phyloP scores from a whole-genome alignment of 2,797 vertebrate species.

The Microctenopoma steveboyesi region DNA sequence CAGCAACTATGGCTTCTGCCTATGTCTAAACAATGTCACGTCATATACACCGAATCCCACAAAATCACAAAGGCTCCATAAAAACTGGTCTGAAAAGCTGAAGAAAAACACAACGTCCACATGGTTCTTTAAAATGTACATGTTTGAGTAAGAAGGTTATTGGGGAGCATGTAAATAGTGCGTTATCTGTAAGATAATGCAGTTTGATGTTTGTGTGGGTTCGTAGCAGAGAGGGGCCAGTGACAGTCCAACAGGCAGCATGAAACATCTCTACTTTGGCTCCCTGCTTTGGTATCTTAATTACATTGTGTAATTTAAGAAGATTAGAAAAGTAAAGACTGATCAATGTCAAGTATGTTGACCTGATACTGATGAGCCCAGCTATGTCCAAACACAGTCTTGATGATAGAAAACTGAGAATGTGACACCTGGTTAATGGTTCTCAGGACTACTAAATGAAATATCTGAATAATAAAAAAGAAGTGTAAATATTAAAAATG shows the following conservation, averaged over 20 bases:
- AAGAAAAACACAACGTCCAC: background rate
- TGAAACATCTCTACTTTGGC: conserved; percentile 23
- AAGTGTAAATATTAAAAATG: background rate
- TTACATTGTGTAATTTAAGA: background rate
- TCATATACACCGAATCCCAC: no score
- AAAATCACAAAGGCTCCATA: no score
- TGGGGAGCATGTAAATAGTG: background rate
- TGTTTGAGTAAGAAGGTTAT: background rate
- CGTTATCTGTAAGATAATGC: background rate
- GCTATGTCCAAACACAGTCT: background rate
- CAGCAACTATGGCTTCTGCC: no score
- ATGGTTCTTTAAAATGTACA: background rate
- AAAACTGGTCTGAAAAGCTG: no score
- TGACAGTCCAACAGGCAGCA: background rate
- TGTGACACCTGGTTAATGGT: no score
- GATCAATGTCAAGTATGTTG: background rate
- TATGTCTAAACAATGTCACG: no score
- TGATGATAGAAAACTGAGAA: background rate
- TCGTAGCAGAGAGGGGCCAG: background rate
- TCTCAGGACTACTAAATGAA: background rate
- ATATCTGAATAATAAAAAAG: background rate
- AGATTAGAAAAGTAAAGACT: background rate
- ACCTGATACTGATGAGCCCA: background rate
- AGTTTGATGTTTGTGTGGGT: background rate
- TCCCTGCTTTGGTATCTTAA: background rate